Evolutionary conservation across 2,888 invertebrate species (phyloP).

Genomic region (Crepidodera aurea): DNA sequence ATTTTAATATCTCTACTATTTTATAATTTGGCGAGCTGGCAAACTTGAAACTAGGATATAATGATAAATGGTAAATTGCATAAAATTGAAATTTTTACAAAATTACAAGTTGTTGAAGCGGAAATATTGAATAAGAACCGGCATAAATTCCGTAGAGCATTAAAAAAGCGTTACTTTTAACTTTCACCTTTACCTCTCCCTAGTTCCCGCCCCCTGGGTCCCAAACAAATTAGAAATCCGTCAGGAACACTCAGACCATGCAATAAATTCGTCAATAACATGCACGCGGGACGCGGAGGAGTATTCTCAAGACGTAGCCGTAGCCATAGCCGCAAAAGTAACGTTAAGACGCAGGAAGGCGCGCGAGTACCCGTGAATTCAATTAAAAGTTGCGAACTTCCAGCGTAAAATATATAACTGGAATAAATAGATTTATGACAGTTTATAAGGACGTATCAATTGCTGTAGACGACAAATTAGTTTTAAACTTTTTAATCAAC

Average conservation of each 20-base stretch:
- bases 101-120: too few relatives aligned
- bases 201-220: background rate
- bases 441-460: constrained; percentile 58
- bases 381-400: constrained; percentile 54
- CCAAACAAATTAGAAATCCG: constrained; percentile 29
- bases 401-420: constrained; percentile 52
- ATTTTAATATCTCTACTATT: too few relatives aligned
- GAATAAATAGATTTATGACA: constrained; percentile 58
- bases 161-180: constrained; percentile 1
- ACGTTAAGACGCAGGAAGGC: constrained; percentile 13
- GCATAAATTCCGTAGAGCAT: background rate
- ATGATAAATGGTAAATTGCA: too few relatives aligned
- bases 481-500: constrained; percentile 60
- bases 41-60: too few relatives aligned
- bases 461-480: constrained; percentile 58
- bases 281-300: background rate
- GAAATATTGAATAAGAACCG: too few relatives aligned
- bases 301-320: constrained; percentile 11
- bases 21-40: too few relatives aligned
- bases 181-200: background rate
- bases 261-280: constrained; percentile 40
- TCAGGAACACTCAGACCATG: constrained; percentile 26
- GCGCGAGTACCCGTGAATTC: constrained; percentile 43
- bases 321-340: constrained; percentile 28
- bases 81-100: too few relatives aligned